Base-by-base conservation (phyloP, 2,113 vertebrate species). In the Panthera leo region DNA sequence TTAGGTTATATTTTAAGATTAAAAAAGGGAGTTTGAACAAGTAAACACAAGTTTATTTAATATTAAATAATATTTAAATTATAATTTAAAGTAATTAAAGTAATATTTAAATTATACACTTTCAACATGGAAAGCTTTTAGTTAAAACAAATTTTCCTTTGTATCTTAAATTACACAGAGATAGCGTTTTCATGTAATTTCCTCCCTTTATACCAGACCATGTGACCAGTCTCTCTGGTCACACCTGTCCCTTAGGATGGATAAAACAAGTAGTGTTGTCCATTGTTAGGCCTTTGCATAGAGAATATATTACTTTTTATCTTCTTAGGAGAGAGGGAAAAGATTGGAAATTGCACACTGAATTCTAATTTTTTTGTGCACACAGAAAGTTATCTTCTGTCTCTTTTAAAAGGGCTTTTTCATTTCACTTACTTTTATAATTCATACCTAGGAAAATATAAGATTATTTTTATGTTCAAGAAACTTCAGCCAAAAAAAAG, bases 131-230 rank as follows among this genome's bases (percentile, higher is more conserved):
- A 83, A 91, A 88, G 11, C 7, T 76, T 94, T 94, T 91, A 61
- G n/a, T 92, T 84, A 94, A 92, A 90, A 65, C n/a, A 86, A 85
- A 75, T 92, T 93, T 11, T 94, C 13, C 73, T 91, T 94, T 95
- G 18, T 58, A 45, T 96, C 27, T 92, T 84, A 76, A 91, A 61
- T 94, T 89, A 83, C 42, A 76, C 29, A 80, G 19, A 80, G 55
- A 87, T 80, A 83, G 61, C 18, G 85, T 73, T 79, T 94, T 82
- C 63, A 67, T 86, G 12, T 63, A 63, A 71, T 96, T 89, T 95
- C 18, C 51, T 96, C 55, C 29, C 27, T 87, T 68, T 71, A 93
- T 91, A 78, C 19, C 39, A 82, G 85, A 63, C 7, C 1, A 2
- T 82, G 31, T 76, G n/a, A 93, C 95, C 42, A 82, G 21, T 93